Evolutionary conservation across 2,797 vertebrate genomes (phyloP).

Genomic region (Microctenopoma stevenorrisi): DNA sequence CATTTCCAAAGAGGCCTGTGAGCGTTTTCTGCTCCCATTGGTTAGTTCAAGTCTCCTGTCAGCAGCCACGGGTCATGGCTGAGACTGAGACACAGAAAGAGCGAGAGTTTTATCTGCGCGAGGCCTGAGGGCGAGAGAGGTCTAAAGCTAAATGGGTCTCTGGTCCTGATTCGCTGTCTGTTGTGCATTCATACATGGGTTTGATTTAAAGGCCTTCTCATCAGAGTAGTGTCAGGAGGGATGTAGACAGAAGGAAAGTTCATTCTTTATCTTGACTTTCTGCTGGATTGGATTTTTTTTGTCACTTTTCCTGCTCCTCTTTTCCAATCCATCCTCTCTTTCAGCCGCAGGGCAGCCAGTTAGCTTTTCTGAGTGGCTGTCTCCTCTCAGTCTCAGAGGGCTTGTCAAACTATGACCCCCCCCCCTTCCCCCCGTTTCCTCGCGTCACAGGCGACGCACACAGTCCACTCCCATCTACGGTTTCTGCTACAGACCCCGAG

Average conservation of each 20-base stretch:
- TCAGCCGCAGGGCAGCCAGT: slow-evolving; percentile 56
- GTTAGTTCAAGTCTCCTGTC: slow-evolving; percentile 37
- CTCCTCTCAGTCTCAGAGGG: slow-evolving; percentile 67
- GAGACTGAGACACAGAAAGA: slow-evolving; percentile 45
- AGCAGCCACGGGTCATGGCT: slow-evolving; percentile 47
- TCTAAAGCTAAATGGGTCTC: slow-evolving; percentile 44
- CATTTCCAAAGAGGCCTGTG: slow-evolving; percentile 28
- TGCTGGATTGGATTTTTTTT: slow-evolving; percentile 21
- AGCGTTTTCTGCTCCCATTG: slow-evolving; percentile 56
- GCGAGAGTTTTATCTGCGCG: slow-evolving; percentile 42
- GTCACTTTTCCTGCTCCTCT: slow-evolving; percentile 12
- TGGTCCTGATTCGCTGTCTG: slow-evolving; percentile 36
- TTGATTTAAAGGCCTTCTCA: slow-evolving; percentile 10
- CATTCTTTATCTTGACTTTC: slow-evolving; percentile 1
- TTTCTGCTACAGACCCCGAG: slow-evolving; percentile 25
- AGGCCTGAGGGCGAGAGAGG: slow-evolving; percentile 53
- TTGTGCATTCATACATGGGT: slow-evolving; percentile 24
- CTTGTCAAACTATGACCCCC: slow-evolving; percentile 67
- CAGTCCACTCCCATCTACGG: slow-evolving; percentile 35
- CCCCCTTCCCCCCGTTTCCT: slow-evolving; percentile 33
- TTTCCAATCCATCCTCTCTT: background rate
- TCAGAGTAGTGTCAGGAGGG: background rate
- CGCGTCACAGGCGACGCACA: slow-evolving; percentile 49
- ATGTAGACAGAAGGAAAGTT: slow-evolving; percentile 12
- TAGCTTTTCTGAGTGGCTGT: slow-evolving; percentile 68